Percentiles rank a stretch among this genome's conserved stretches.
Evolutionary conservation across 2,888 invertebrate genomes (phyloP).

Genomic region (Elmis aenea): DNA sequence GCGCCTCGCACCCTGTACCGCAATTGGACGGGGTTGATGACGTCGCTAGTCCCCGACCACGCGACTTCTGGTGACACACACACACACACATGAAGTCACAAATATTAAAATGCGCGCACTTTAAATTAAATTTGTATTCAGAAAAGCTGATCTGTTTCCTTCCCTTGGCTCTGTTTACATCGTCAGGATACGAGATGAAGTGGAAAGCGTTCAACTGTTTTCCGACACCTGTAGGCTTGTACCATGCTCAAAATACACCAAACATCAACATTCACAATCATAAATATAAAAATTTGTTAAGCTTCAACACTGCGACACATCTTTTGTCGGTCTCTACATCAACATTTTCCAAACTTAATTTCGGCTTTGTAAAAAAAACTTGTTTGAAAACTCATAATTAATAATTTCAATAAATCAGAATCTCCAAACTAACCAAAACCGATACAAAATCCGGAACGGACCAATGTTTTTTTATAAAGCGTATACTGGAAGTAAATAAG

Average conservation of each 20-base stretch:
- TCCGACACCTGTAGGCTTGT: conserved; percentile 27
- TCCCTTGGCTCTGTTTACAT: conserved; percentile 38
- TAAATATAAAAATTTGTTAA: too few relatives aligned
- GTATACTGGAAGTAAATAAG: too few relatives aligned
- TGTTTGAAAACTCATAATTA: too few relatives aligned
- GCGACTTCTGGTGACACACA: conserved; percentile 29
- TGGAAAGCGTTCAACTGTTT: conserved; percentile 28
- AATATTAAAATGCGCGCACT: conserved; percentile 43
- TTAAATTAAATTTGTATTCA: conserved; percentile 46
- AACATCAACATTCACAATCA: too few relatives aligned
- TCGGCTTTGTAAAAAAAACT: too few relatives aligned
- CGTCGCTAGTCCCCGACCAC: conserved; percentile 36
- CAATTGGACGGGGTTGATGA: conserved; percentile 32
- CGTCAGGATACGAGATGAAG: conserved; percentile 38
- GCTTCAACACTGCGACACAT: too few relatives aligned
- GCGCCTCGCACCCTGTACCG: conserved; percentile 27
- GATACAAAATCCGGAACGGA: too few relatives aligned
- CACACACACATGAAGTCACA: conserved; percentile 31
- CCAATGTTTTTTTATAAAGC: too few relatives aligned
- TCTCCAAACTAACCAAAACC: too few relatives aligned
- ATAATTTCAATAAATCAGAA: too few relatives aligned
- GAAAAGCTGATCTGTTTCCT: conserved; percentile 44
- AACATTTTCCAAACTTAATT: too few relatives aligned
- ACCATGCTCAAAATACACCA: conserved; percentile 5
- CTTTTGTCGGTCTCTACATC: too few relatives aligned